Evolutionary conservation across 2,888 invertebrate genomes (phyloP).

Genomic region (Pteria penguin): DNA sequence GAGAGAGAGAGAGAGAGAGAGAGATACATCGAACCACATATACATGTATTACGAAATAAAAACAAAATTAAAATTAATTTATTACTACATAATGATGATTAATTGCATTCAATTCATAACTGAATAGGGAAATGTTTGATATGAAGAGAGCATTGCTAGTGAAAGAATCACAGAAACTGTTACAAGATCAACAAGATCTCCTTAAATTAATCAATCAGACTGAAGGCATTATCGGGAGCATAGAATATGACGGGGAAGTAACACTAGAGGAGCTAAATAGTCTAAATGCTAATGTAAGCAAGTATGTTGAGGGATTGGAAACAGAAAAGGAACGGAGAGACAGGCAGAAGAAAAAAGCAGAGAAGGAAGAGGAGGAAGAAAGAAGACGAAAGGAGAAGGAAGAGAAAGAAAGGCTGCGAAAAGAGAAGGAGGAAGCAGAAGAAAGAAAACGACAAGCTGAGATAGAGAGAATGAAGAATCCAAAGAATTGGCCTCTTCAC

Average conservation of each 20-base stretch:
- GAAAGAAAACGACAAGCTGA: not conserved
- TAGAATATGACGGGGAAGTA: not conserved
- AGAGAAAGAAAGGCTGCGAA: not conserved
- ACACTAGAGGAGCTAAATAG: not conserved
- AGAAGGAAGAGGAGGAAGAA: not conserved
- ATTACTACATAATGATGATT: too few species aligned
- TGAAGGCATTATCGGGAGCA: not conserved
- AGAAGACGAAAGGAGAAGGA: not conserved
- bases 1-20: too few species aligned
- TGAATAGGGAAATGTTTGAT: not conserved
- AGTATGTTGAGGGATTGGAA: not conserved
- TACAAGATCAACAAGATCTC: not conserved
- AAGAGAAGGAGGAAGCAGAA: not conserved
- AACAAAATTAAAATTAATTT: too few species aligned
- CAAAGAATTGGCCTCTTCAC: too few species aligned
- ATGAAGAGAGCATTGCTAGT: not conserved
- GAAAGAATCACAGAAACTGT: not conserved
- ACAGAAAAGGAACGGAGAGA: not conserved
- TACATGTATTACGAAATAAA: too few species aligned
- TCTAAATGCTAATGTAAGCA: not conserved
- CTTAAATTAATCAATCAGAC: not conserved
- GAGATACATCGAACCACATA: too few species aligned
- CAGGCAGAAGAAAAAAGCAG: not conserved
- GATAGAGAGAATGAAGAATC: not conserved
- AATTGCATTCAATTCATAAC: too few species aligned